phyloP scores from a whole-genome alignment of 2,888 invertebrate genomes.

The Coecobrya sp. region DNA sequence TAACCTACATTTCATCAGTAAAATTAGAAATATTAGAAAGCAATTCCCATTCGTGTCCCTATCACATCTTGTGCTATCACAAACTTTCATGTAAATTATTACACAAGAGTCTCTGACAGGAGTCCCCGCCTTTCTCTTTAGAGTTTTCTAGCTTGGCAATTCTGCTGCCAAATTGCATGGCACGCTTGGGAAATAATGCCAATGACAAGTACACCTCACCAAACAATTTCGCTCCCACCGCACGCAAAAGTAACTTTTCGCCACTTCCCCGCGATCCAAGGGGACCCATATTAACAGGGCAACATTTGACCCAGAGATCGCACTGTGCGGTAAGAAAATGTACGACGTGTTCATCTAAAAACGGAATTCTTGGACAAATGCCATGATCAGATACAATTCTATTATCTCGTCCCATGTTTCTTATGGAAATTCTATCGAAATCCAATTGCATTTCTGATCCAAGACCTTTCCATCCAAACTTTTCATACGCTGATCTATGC shows the following conservation, averaged over 20 bases:
- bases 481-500: slow-evolving; percentile 85
- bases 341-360: slow-evolving; percentile 90
- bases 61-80: too few relatives aligned
- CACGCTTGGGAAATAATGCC: slow-evolving; percentile 94
- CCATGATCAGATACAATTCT: slow-evolving; percentile 97
- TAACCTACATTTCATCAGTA: too few relatives aligned
- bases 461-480: slow-evolving; percentile 89
- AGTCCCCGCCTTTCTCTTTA: slow-evolving; percentile 95
- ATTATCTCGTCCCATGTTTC: slow-evolving; percentile 98
- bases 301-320: slow-evolving; percentile 87
- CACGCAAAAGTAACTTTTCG: slow-evolving; percentile 96
- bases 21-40: too few relatives aligned
- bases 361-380: slow-evolving; percentile 93
- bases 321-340: slow-evolving; percentile 88
- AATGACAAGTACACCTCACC: slow-evolving; percentile 90
- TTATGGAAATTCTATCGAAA: slow-evolving; percentile 94
- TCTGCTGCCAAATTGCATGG: slow-evolving; percentile 98
- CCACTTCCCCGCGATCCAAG: slow-evolving; percentile 91
- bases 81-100: neutral
- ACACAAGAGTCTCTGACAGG: slow-evolving; percentile 89
- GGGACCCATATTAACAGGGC: slow-evolving; percentile 77
- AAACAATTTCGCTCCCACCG: slow-evolving; percentile 90
- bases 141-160: slow-evolving; percentile 93
- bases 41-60: too few relatives aligned
- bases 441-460: slow-evolving; percentile 92